Percentiles rank a stretch among this genome's conserved stretches.
Evolutionary conservation across 2,888 invertebrate species (phyloP).

Genomic region (Ceratothoa steindachneri): DNA sequence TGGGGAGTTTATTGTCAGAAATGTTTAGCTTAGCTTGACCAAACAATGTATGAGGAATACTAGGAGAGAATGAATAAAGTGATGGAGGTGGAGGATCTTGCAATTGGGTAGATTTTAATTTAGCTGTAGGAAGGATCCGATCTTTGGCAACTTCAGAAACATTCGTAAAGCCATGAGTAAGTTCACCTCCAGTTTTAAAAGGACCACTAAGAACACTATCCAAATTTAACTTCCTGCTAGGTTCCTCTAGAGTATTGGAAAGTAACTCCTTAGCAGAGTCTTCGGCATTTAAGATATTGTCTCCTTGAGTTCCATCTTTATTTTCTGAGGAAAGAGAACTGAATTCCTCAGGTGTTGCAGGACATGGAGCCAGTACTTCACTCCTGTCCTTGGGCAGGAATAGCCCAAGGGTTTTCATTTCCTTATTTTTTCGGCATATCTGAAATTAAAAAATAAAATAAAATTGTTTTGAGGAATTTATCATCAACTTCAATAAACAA

Average conservation of each 20-base stretch:
- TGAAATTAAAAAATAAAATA: conserved; percentile 5
- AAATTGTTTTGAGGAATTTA: too few species aligned
- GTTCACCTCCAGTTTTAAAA: not conserved
- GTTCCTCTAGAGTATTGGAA: not conserved
- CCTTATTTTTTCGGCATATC: conserved; percentile 1
- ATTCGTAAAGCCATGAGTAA: not conserved
- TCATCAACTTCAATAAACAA: too few species aligned
- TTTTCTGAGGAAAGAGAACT: not conserved
- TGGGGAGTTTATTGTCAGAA: too few species aligned
- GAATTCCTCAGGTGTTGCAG: not conserved
- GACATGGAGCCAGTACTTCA: conserved; percentile 1
- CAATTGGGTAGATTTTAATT: not conserved
- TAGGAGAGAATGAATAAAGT: too few species aligned
- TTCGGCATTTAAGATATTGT: not conserved
- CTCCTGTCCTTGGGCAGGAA: not conserved
- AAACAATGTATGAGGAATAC: too few species aligned
- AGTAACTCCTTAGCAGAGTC: not conserved
- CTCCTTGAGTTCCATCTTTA: not conserved
- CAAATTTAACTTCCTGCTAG: not conserved
- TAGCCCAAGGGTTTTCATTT: conserved; percentile 13
- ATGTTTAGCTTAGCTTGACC: too few species aligned
- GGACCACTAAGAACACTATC: not conserved
- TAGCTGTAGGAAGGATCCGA: not conserved
- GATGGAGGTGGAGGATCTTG: too few species aligned
- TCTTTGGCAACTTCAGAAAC: not conserved